Evolutionary conservation across 2,888 invertebrate genomes (phyloP).

Genomic region (Lycocerus yunnanus): DNA sequence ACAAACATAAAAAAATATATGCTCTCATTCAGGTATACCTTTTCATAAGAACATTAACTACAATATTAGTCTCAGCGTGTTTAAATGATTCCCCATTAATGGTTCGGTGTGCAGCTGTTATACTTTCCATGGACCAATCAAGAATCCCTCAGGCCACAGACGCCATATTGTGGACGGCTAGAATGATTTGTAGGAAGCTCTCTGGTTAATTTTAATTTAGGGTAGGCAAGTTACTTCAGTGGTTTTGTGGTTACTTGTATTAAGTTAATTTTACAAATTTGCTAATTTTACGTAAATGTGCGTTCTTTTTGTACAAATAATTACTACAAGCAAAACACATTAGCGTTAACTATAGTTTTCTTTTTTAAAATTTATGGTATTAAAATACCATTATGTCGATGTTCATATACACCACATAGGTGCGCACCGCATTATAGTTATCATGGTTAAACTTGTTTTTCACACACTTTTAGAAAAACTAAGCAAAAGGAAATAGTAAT

Average conservation of each 20-base stretch:
- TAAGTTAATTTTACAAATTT: slow-evolving; percentile 19
- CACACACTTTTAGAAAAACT: neutral
- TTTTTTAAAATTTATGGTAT: neutral
- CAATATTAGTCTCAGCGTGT: slow-evolving; percentile 49
- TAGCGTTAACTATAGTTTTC: neutral
- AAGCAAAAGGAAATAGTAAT: neutral
- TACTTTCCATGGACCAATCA: slow-evolving; percentile 55
- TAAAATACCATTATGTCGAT: neutral
- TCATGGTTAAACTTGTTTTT: neutral
- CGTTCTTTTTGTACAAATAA: neutral
- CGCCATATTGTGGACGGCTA: slow-evolving; percentile 50
- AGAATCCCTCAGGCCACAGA: slow-evolving; percentile 44
- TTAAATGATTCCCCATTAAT: slow-evolving; percentile 52
- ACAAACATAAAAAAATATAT: neutral
- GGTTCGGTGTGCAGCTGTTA: slow-evolving; percentile 55
- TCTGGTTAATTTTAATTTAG: slow-evolving; percentile 44
- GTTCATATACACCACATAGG: neutral
- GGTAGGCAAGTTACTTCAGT: slow-evolving; percentile 37
- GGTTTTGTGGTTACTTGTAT: slow-evolving; percentile 18
- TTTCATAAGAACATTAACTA: slow-evolving; percentile 42
- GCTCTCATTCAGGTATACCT: neutral
- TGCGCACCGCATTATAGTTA: neutral
- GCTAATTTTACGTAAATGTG: neutral
- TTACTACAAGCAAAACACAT: neutral
- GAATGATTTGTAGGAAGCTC: slow-evolving; percentile 38